Base-by-base conservation (phyloP, 1,140 invertebrate genomes). In the Nasonia giraulti region DNA sequence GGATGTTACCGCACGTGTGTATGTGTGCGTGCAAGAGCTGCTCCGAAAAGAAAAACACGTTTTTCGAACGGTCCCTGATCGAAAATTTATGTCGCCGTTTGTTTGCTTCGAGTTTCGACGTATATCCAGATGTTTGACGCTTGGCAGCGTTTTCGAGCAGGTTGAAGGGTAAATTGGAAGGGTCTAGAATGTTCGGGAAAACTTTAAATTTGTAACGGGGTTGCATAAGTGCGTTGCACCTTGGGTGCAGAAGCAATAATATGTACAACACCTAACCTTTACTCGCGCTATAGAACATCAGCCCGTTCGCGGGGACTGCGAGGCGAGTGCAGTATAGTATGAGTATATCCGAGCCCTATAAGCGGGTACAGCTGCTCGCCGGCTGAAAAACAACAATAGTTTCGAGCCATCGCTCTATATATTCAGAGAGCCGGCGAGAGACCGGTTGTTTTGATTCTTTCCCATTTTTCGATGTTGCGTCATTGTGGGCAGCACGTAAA, bases 221-320 rank as follows among this genome's bases (percentile, higher is more conserved):
- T 76, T 76, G 75, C 75, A 76, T 27, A 50, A 76, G 75, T 37
- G 5, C 75, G 75, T 50, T 76, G 75, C 75, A 76, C 75, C 75
- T 76, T 23, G n/a, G n/a, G 7, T 3, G 31, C n/a, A 10, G 27
- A 27, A 27, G 27, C 27, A 2, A 27, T 23, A 0, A 23, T 11
- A 12, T 31, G 5, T 71, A 31, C 31, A 23, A 8, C n/a, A n/a
- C 69, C 33, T 5, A 37, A 37, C 33, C 69, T 71, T 71, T 71
- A 71, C 20, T 71, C 69, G 27, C 12, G 7, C 12, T 31, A 71
- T 23, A 23, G 5, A 71, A 17, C 4, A 40, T 40, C 37, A 44
- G 10, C 62, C n/a, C 17, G 62, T 66, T 66, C 14, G 62, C 40
- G 40, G 5, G 33, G 33, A 37, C 33, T 37, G 33, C 33, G 33